Evolutionary conservation across 2,797 vertebrate genomes (phyloP), one percentile per base, ranked within the genome.

Genomic region (Rhinogobio ventralis): DNA sequence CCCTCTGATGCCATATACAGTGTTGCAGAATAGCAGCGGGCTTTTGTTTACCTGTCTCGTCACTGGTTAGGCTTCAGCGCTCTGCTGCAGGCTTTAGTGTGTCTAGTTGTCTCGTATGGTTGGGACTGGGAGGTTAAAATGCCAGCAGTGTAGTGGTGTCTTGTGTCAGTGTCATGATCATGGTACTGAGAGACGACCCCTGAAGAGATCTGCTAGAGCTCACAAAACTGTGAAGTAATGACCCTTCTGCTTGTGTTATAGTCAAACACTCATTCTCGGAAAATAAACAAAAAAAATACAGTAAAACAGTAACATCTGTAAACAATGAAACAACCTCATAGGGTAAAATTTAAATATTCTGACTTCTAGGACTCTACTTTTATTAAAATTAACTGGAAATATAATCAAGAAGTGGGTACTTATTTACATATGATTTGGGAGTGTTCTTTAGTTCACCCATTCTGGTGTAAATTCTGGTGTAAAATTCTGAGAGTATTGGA

Each of bases 91-190:
- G 36, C 55, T 67, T 71, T n/a, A 23, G n/a, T 9, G 25, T 46
- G 68, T 79, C 46, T 57, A 66, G 36, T 39, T 57, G 19, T 75
- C 64, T 79, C 20, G 23, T 73, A 20, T 25, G 36, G 60, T 53
- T 39, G 30, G 49, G 53, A 68, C 45, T 39, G 30, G 49, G 53
- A 68, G 82, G 71, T 39, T 84, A 28, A 79, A 68, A 75, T 84
- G 64, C 39, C 82, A 84, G 77, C 28, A 8, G 25, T 80, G 62
- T 84, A 62, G 42, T 62, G 71, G 86, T 87, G 77, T 87, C 77
- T 51, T 68, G 77, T 87, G 76, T 84, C 82, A 81, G 69, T 68
- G 78, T 64, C 51, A 53, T 0, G 53, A 69, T 62, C 62, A 45
- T 0, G 55, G 42, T 42, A 19, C 30, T 36, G 53, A 66, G 42